These are phyloP conservation scores for Linnaemya vulpina DNA, from an alignment of 2,888 invertebrate genomes.

Conservation along the genomic window DNA sequence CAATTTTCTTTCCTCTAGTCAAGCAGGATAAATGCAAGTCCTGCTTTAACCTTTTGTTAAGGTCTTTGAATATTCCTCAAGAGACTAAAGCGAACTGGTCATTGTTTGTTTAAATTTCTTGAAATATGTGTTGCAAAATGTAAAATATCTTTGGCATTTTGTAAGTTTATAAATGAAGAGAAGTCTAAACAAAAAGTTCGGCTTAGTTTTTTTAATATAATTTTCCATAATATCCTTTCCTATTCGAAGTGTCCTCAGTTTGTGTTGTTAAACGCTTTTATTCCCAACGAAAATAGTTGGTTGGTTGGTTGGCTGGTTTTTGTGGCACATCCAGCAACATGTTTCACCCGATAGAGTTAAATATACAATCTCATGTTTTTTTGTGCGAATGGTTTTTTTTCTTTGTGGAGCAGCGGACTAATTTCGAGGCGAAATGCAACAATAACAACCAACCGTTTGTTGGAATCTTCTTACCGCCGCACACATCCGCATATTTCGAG, in stretches of 20 bases:
- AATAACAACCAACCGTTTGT: conserved; percentile 55
- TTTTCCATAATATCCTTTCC: conserved; percentile 40
- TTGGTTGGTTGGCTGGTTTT: conserved; percentile 18
- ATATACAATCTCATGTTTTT: background rate
- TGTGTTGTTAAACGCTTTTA: background rate
- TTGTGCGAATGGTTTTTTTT: background rate
- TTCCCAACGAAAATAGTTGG: conserved; percentile 4
- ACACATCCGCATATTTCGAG: conserved; percentile 1
- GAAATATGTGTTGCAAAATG: conserved; percentile 31
- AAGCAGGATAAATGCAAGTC: background rate
- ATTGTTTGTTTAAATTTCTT: conserved; percentile 27
- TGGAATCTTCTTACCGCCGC: conserved; percentile 32
- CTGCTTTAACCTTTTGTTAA: conserved; percentile 34
- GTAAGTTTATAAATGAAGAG: conserved; percentile 39
- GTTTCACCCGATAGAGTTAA: background rate
- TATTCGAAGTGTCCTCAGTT: conserved; percentile 31
- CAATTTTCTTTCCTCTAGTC: background rate
- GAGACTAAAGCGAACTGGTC: conserved; percentile 13
- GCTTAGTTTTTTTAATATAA: conserved; percentile 10
- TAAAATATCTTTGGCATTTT: conserved; percentile 55
- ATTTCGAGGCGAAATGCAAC: background rate
- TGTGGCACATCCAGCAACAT: conserved; percentile 37
- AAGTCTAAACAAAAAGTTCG: background rate
- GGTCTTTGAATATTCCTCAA: conserved; percentile 23
- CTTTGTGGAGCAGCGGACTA: background rate